Evolutionary conservation across 2,888 invertebrate species (phyloP).

Genomic region (Eristalis intricaria): DNA sequence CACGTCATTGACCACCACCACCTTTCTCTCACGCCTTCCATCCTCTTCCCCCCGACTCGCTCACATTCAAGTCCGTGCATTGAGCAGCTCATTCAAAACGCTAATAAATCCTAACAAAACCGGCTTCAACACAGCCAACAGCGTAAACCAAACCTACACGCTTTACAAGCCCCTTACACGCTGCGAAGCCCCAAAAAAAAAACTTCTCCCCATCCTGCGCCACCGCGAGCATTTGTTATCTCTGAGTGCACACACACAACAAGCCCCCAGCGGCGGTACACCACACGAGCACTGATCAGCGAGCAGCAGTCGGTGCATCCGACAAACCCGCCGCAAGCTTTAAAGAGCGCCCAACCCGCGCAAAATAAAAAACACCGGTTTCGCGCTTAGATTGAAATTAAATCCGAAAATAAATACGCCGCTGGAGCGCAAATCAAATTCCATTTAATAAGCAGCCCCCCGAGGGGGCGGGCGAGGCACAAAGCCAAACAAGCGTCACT

Average conservation of each 20-base stretch:
- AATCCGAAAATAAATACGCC: slow-evolving; percentile 14
- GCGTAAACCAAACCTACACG: background rate
- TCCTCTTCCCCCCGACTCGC: too few species aligned
- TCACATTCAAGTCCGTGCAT: background rate
- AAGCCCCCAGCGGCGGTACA: too few species aligned
- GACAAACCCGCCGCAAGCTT: background rate
- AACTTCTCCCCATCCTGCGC: background rate
- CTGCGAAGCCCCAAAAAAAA: background rate
- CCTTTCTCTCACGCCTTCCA: too few species aligned
- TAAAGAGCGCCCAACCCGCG: background rate
- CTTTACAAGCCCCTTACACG: background rate
- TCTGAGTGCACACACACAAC: background rate
- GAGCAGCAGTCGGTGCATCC: background rate
- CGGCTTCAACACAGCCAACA: background rate
- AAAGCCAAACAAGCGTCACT: slow-evolving; percentile 14
- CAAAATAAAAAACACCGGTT: background rate
- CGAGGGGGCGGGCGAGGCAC: background rate
- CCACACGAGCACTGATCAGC: background rate
- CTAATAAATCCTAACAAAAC: background rate
- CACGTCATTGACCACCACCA: too few species aligned
- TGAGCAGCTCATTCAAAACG: background rate
- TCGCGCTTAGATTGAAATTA: slow-evolving; percentile 26
- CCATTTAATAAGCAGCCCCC: slow-evolving; percentile 29
- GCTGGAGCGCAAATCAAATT: slow-evolving; percentile 40
- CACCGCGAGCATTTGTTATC: background rate